Evolutionary conservation across 2,113 vertebrate species (phyloP), one percentile per base, ranked within the genome.

Genomic region (Cyrtonyx montezumae): DNA sequence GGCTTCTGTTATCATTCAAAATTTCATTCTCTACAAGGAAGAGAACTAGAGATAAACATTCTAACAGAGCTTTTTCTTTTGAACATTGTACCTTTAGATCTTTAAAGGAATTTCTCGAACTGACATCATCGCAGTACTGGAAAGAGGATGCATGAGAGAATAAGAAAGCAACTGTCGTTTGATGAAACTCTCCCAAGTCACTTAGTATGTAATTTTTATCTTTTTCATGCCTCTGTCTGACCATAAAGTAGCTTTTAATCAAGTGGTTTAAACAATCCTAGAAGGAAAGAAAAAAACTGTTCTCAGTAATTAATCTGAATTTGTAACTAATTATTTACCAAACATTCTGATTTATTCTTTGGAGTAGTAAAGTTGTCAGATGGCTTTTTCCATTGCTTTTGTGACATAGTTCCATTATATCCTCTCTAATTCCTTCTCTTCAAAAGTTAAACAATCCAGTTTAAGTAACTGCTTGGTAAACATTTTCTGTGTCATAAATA

Each of bases 111-210:
- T 61, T 80, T 5, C 19, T 79, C 70, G n/a, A 36, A 48, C 32
- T 86, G 56, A 34, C 34, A 37, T 49, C 58, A 65, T 5, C 86
- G 36, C 8, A 45, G 8, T 23, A 18, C 8, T 36, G 11, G 55
- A 91, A 94, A 87, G 73, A 79, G 17, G 30, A 75, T 21, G 56
- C 7, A 26, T 3, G 11, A 66, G 34, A 82, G 71, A 93, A 91
- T 90, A 86, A 68, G 8, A 51, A 63, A 90, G 25, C 18, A 22
- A 48, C 51, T 48, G 34, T 63, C 71, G 42, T 75, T 90, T 91
- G 22, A 67, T 81, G 80, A 63, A 55, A 51, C 7, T 53, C 43
- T 80, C 56, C 37, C 83, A 32, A 79, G 67, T 84, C 51, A 73
- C 9, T 51, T 48, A 40, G 11, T 43, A 36, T 0, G 1, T 79